Evolutionary conservation across 2,113 vertebrate species (phyloP), one percentile per base, ranked within the genome.

Genomic region (Passer montanus): DNA sequence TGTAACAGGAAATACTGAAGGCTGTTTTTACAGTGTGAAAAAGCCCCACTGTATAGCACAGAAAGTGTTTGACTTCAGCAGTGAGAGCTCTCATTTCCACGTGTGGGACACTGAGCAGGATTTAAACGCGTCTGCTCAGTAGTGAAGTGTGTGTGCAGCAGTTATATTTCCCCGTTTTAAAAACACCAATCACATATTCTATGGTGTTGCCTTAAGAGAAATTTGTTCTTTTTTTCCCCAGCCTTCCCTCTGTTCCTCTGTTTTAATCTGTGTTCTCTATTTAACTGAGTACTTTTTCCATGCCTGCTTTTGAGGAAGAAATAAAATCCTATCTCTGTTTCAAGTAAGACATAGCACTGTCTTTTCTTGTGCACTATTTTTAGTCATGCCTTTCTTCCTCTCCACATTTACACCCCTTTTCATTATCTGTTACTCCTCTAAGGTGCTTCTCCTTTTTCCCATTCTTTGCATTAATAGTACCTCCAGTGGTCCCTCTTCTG

Each of bases 241-340:
- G 15, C 21, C 63, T 88, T 88, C 30, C 20, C 13, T 91, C 23
- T 70, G 1, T 69, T 91, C 30, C 12, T 87, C 18, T 72, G 5
- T 46, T 85, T 80, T 85, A 18, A 52, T 52, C 56, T 56, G 22
- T 59, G 5, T 81, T 85, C 39, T 80, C 7, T 39, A 4, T 70
- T 67, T 76, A 43, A 66, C 24, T 35, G 17, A 84, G 4, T 70
- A 15, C 62, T 92, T 93, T 67, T 59, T 87, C 46, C 56, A 35
- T 89, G 44, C 64, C 21, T 75, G 16, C 41, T 89, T 89, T 87
- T 84, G 75, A 92, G 76, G 64, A 78, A 92, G 79, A 94, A 92
- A 79, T 68, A 90, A 83, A 90, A 90, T 66, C 55, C 43, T 67
- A 0, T 68, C 37, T 55, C 28, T 75, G 13, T 69, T 90, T 82